phyloP scores from a whole-genome alignment of 2,113 vertebrate genomes.

The Orcinus orca region DNA sequence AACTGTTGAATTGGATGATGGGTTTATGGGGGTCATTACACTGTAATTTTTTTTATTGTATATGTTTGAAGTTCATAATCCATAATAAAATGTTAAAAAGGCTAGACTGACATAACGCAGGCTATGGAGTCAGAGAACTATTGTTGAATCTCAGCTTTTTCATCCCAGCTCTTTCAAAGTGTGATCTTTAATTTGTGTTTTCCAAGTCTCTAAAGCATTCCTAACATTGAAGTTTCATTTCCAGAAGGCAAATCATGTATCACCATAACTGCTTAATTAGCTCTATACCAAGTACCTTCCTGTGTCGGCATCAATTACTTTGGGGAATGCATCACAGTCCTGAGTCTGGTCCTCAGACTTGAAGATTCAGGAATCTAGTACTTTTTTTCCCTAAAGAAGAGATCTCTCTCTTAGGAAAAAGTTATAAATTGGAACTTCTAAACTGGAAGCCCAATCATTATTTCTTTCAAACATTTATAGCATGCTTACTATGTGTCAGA shows the following conservation, averaged over 20 bases:
- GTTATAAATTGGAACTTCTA: not conserved
- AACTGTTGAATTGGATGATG: not conserved
- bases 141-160: not conserved
- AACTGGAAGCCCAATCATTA: not conserved
- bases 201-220: not conserved
- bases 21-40: not conserved
- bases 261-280: not conserved
- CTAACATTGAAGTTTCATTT: not conserved
- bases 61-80: not conserved
- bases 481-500: not conserved
- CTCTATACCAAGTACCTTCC: not conserved
- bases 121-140: not conserved
- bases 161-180: not conserved
- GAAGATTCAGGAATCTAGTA: not conserved
- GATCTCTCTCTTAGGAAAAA: not conserved
- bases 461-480: not conserved
- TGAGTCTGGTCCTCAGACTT: not conserved
- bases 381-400: not conserved
- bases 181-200: not conserved
- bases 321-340: not conserved
- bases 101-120: not conserved
- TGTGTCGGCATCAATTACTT: accelerated
- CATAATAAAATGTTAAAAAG: not conserved
- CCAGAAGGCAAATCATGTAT: not conserved
- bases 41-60: not conserved